Evolutionary conservation across 2,113 vertebrate genomes (phyloP).

Genomic region (Hepsetus odoe): DNA sequence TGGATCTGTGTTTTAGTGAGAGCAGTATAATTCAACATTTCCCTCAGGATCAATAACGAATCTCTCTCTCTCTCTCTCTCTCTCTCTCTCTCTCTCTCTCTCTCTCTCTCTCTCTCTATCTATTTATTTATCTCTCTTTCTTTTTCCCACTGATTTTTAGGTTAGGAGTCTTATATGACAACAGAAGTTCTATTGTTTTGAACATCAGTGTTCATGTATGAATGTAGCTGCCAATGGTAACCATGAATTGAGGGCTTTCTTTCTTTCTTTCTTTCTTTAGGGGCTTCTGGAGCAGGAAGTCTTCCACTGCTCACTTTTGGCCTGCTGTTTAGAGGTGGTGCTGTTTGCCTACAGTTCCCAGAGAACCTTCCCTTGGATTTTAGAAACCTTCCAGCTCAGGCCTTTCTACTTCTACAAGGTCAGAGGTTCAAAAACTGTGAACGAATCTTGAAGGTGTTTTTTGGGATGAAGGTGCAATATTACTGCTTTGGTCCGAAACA

Average conservation of each 20-base stretch:
- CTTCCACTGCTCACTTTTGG: slow-evolving; percentile 91
- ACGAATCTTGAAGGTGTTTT: neutral
- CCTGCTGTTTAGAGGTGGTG: slow-evolving; percentile 94
- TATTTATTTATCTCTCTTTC: no score
- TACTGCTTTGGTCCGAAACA: no score
- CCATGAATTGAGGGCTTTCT: slow-evolving; percentile 1
- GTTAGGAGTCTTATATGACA: no score
- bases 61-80: no score
- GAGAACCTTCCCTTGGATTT: slow-evolving; percentile 95
- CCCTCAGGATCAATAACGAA: no score
- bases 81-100: no score
- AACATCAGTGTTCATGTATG: no score
- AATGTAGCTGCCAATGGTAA: neutral
- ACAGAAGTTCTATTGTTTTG: no score
- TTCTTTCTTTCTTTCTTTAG: slow-evolving; percentile 65
- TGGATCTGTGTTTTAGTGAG: no score
- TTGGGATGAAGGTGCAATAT: neutral
- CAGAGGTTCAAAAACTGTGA: neutral
- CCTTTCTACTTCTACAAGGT: slow-evolving; percentile 99
- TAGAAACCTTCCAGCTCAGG: slow-evolving; percentile 81
- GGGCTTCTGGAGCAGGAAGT: slow-evolving; percentile 91
- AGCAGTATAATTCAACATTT: no score
- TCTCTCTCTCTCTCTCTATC: no score
- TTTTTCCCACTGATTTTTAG: no score
- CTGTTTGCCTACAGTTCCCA: slow-evolving; percentile 95